Percentiles rank a stretch among this genome's conserved stretches.
phyloP scores from a whole-genome alignment of 2,888 invertebrate species.

The Hedychridium roseum region DNA sequence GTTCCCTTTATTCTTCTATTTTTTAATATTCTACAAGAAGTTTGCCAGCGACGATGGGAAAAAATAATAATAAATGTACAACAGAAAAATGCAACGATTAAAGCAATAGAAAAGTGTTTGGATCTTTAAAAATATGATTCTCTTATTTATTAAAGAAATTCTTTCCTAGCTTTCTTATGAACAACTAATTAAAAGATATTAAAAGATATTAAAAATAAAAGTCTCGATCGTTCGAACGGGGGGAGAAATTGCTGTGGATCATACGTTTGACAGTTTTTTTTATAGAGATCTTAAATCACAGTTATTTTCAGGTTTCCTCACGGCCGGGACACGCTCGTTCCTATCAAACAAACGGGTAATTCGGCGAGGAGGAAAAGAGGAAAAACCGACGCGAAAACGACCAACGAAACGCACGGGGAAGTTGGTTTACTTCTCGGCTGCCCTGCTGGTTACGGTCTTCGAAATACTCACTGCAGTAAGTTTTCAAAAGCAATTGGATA shows the following conservation, averaged over 20 bases:
- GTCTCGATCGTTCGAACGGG: constrained; percentile 1
- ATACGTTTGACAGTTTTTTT: constrained; percentile 39
- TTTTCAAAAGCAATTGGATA: constrained; percentile 3
- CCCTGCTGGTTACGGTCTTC: constrained; percentile 51
- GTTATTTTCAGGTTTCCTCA: constrained; percentile 54
- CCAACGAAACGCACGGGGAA: constrained; percentile 29
- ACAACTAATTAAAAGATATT: too few relatives aligned
- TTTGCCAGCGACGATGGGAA: too few relatives aligned
- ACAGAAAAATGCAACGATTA: not conserved
- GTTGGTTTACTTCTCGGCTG: constrained; percentile 50
- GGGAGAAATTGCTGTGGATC: constrained; percentile 14
- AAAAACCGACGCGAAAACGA: constrained; percentile 25
- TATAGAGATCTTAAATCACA: constrained; percentile 54
- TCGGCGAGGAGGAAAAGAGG: constrained; percentile 30
- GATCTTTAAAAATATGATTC: not conserved
- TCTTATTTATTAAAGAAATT: not conserved
- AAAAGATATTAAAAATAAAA: too few relatives aligned
- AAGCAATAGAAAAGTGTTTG: not conserved
- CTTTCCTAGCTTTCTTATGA: too few relatives aligned
- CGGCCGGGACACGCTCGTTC: constrained; percentile 43
- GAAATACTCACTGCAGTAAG: constrained; percentile 48
- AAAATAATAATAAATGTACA: too few relatives aligned
- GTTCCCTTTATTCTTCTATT: too few relatives aligned
- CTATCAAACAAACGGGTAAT: constrained; percentile 28
- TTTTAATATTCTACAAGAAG: too few relatives aligned